Percentiles rank a stretch among this genome's conserved stretches.
Evolutionary conservation across 2,113 vertebrate species (phyloP).

Genomic region (Amphiprion ocellaris): DNA sequence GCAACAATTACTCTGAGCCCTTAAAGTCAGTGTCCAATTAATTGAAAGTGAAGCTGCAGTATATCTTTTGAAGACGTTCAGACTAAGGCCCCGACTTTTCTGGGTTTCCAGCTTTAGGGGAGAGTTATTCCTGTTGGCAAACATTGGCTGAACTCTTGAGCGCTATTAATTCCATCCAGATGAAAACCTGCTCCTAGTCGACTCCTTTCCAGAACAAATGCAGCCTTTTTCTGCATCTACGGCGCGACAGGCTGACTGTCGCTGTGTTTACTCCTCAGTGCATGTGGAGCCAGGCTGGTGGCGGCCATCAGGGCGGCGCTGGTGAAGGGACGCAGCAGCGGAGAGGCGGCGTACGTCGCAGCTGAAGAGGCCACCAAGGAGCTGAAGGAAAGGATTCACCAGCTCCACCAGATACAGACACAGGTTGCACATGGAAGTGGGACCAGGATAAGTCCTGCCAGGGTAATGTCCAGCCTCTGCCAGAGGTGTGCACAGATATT

Average conservation of each 20-base stretch:
- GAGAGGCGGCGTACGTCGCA: constrained; percentile 84
- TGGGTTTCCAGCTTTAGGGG: constrained; percentile 34
- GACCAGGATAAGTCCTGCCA: constrained; percentile 91
- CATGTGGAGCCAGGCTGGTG: constrained; percentile 88
- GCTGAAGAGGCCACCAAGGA: constrained; percentile 86
- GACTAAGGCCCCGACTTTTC: constrained; percentile 41
- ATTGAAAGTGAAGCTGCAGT: constrained; percentile 66
- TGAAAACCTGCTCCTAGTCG: constrained; percentile 25
- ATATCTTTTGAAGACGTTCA: constrained; percentile 63
- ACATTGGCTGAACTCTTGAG: constrained; percentile 66
- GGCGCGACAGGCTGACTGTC: background rate
- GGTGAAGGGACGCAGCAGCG: constrained; percentile 89
- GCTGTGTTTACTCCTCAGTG: constrained; percentile 75
- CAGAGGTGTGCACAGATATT: too few species aligned
- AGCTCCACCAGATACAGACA: constrained; percentile 84
- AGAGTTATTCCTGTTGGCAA: constrained; percentile 67
- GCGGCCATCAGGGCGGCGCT: constrained; percentile 88
- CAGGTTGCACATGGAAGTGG: constrained; percentile 53
- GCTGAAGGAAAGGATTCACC: constrained; percentile 90
- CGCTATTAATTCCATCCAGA: constrained; percentile 64
- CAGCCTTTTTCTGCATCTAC: background rate
- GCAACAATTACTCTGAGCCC: constrained; percentile 58
- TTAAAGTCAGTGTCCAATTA: constrained; percentile 58
- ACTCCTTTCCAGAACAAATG: constrained; percentile 35
- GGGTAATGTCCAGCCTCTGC: constrained; percentile 83